Base-by-base conservation (phyloP, 2,888 invertebrate genomes). In the Torymus tubicola region DNA sequence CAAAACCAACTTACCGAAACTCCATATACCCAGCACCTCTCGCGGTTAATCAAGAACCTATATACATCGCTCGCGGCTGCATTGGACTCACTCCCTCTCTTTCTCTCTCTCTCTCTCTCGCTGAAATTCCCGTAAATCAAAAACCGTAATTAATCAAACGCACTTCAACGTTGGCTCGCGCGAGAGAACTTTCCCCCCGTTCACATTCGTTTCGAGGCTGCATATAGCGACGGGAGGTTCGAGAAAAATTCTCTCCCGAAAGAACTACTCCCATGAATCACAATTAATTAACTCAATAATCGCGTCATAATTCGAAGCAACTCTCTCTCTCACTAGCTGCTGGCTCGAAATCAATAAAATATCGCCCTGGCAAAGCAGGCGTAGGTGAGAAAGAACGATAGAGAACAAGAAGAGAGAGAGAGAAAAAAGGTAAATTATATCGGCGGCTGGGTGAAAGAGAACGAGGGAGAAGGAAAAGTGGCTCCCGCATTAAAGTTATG, bases 401-500 rank as follows among this genome's bases (percentile, higher is more conserved):
- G 16, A 21, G 42, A 55, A 65, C 10, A 67, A 8, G 58, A 13
- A 58, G 50, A 11, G 55, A 0, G 5, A 14, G 52, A 5, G 16
- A 53, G 87, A 87, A 86, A 87, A 87, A 86, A 85, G 86, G 87
- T 88, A 87, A 88, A 88, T 88, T 88, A 87, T 83, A 83, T 64
- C 58, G 61, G 42, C 67, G 18, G 60, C 52, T 10, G 60, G 53
- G 3, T 21, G 50, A 16, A 18, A 14, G 50, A 16, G 57, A 13
- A 50, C 60, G 16, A 75, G 55, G 71, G 83, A 82, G 80, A 31
- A 31, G 31, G 31, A 57, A 71, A 77, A 77, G 70, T 68, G 77
- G 77, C 65, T 61, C 24, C 87, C 85, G 88, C 86, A 88, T 89
- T 87, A 88, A 89, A 89, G 84, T 89, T 89, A 88, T 89, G 89